A percentile compares a stretch with the other conserved stretches of the same genome.
Evolutionary conservation across 2,113 vertebrate species (phyloP).

Genomic region (Corynorhinus townsendii): DNA sequence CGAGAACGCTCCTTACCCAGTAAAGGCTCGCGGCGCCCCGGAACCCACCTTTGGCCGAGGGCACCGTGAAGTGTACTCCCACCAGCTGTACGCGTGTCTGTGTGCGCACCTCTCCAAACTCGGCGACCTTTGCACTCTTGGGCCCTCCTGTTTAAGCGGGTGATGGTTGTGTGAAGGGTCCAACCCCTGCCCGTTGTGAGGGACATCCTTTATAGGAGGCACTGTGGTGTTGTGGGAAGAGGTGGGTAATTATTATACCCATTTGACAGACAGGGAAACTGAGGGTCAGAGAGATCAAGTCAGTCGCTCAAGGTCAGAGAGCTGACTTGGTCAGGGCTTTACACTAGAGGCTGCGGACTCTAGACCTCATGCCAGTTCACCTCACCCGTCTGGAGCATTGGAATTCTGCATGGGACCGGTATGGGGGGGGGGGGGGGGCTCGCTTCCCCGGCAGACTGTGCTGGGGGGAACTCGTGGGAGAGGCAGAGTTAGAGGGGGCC

Average conservation of each 20-base stretch:
- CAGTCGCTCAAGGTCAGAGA: background rate
- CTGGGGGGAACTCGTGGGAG: accelerated
- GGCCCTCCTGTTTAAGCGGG: background rate
- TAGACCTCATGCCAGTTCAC: background rate
- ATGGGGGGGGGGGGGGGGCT: accelerated
- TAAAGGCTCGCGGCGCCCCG: accelerated
- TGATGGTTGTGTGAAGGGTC: background rate
- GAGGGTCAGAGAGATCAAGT: background rate
- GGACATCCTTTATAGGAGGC: background rate
- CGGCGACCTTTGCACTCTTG: background rate
- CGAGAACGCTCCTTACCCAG: background rate
- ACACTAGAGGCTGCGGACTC: background rate
- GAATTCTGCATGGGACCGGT: background rate
- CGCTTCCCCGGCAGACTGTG: accelerated
- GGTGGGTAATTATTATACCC: background rate
- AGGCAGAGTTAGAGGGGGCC: background rate
- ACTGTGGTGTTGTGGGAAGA: background rate
- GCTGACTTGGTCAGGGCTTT: background rate
- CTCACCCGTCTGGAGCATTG: accelerated
- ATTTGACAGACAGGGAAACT: background rate
- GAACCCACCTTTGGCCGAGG: background rate
- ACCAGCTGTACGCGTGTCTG: accelerated
- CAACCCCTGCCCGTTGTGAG: accelerated
- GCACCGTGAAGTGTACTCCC: background rate
- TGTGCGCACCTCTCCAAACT: background rate